A percentile compares a stretch with the other conserved stretches of the same genome.
Evolutionary conservation across 2,113 vertebrate genomes (phyloP).

Genomic region (Pituophis catenifer): DNA sequence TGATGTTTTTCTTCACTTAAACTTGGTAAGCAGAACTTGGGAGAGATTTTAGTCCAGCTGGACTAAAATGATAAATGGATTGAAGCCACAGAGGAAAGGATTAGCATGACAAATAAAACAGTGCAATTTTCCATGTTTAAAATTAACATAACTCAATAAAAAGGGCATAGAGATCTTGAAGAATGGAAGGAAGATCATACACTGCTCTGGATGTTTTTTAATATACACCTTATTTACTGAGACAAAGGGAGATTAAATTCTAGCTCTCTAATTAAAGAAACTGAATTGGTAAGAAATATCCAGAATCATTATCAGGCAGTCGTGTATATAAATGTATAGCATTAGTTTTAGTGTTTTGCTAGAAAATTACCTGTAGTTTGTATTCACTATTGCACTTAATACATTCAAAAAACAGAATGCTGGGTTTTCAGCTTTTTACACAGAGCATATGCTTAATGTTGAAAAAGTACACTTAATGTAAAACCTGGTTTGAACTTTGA

Average conservation of each 20-base stretch:
- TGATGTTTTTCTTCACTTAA: slow-evolving; percentile 39
- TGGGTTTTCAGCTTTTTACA: slow-evolving; percentile 35
- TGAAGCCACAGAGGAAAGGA: slow-evolving; percentile 52
- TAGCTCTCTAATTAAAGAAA: slow-evolving; percentile 41
- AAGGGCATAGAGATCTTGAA: slow-evolving; percentile 40
- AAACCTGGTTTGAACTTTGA: neutral
- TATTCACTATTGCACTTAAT: slow-evolving; percentile 29
- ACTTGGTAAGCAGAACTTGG: slow-evolving; percentile 46
- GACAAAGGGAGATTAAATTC: slow-evolving; percentile 54
- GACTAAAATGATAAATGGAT: slow-evolving; percentile 58
- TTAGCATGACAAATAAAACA: slow-evolving; percentile 49
- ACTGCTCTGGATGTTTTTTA: slow-evolving; percentile 32
- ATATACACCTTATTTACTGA: slow-evolving; percentile 24
- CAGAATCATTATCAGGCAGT: slow-evolving; percentile 29
- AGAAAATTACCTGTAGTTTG: slow-evolving; percentile 44
- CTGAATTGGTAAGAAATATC: slow-evolving; percentile 44
- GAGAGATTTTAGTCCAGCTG: slow-evolving; percentile 57
- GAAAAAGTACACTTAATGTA: neutral
- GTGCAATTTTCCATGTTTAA: slow-evolving; percentile 43
- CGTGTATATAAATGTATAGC: slow-evolving; percentile 24
- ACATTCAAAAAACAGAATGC: slow-evolving; percentile 19
- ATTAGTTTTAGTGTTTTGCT: slow-evolving; percentile 36
- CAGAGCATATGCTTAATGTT: neutral
- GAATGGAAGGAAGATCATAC: slow-evolving; percentile 38
- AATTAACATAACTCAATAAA: slow-evolving; percentile 52